Conservation (phyloP, 2,797 vertebrate species). For the Scleropages formosus region DNA sequence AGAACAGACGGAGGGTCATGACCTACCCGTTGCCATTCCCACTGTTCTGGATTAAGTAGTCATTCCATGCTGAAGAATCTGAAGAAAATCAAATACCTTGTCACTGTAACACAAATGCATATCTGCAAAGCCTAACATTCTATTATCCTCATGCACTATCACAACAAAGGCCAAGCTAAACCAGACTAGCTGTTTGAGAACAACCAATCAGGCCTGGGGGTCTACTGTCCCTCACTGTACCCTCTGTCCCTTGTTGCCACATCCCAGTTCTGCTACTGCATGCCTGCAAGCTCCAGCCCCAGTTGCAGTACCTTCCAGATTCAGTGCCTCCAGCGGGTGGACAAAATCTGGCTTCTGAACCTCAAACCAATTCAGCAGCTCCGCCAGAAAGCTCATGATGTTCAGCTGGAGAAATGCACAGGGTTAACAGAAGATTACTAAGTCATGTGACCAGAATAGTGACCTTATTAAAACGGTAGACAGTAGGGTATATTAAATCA, state of each 20-base stretch:
- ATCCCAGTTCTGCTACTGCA: background rate
- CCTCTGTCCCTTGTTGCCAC: background rate
- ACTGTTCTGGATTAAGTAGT: conserved; percentile 46
- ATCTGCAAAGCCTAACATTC: background rate
- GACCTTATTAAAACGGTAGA: background rate
- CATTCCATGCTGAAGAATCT: conserved; percentile 52
- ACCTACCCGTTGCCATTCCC: conserved; percentile 60
- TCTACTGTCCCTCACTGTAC: background rate
- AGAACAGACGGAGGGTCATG: background rate
- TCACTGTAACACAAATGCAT: background rate
- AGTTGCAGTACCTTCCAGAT: conserved; percentile 54
- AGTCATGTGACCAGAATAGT: conserved; percentile 10
- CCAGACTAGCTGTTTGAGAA: background rate
- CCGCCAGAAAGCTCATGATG: conserved; percentile 78
- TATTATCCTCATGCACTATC: background rate
- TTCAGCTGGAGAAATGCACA: conserved; percentile 66
- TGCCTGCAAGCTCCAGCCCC: background rate
- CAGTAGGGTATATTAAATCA: background rate
- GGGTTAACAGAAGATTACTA: background rate
- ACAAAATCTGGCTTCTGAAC: conserved; percentile 83
- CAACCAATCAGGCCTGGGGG: too few relatives aligned
- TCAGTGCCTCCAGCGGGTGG: conserved; percentile 66
- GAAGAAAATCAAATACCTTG: conserved; percentile 38
- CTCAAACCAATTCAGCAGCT: conserved; percentile 85
- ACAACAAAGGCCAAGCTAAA: background rate